Evolutionary conservation across 2,888 invertebrate genomes (phyloP), one percentile per base, ranked within the genome.

Genomic region (Clunio marinus): DNA sequence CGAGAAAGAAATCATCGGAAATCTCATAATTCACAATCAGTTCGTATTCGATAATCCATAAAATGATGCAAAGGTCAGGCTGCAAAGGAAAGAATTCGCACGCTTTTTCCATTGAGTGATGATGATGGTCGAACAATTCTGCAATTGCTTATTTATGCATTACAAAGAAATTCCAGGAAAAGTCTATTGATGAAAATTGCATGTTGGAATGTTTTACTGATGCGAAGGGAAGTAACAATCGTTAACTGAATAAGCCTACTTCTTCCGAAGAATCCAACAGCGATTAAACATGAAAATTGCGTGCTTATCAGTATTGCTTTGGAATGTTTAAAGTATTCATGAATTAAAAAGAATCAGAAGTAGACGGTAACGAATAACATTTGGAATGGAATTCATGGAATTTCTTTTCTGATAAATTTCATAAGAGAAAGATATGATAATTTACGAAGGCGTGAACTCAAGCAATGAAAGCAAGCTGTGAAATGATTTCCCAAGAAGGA

Each of bases 11-110:
- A 51, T 51, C n/a, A n/a, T n/a, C n/a, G n/a, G n/a, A n/a, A n/a
- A n/a, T n/a, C n/a, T n/a, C 51, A 51, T 51, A 51, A 51, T 22
- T 51, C 51, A 51, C 51, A 17, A 51, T 51, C 51, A 22, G 22
- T 41, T 41, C n/a, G 51, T 20, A 22, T 20, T 51, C 51, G n/a
- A 51, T 22, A 51, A 51, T 51, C 51, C 7, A 22, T 22, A 17
- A 22, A 17, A 8, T 4, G 17, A 17, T 22, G 51, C 17, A 51
- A 22, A 17, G 51, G 41, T 5, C 41, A 41, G 10, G n/a, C 2
- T 15, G n/a, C n/a, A n/a, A n/a, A n/a, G n/a, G n/a, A n/a, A n/a
- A n/a, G n/a, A n/a, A 22, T 51, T 51, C 51, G 10, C 51, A 51
- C 22, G 51, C 17, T 13, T 51, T 51, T 3, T 15, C 51, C 51